Base-by-base conservation (phyloP, 2,797 vertebrate species). In the Enoplosus armatus region DNA sequence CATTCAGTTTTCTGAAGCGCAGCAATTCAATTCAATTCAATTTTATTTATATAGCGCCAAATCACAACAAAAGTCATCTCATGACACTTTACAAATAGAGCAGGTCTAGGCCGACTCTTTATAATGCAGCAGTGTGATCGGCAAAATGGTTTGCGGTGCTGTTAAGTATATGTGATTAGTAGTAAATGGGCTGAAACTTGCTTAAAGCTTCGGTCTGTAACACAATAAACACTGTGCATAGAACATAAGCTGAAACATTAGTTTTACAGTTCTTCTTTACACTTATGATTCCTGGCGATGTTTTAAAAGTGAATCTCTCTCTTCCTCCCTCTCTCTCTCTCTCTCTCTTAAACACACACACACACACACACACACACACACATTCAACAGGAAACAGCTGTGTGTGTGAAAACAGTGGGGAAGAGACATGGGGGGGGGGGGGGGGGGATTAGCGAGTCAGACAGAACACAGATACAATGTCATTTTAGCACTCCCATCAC, bases 301-400 rank as follows among this genome's bases (percentile, higher is more conserved):
- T 66, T 62, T 85, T 59, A 77, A 80, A 86, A 41, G 12, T 53
- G 61, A 85, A 79, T 80, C 83, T 67, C 55, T 58, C 69, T 72
- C 75, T 61, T 66, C 63, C 74, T 70, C 63, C 18, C 61, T 61
- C 39, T 37, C 41, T 71, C 71, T n/a, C 50, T 73, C 56, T 41
- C 39, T 16, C 15, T 39, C 39, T 37, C 12, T 48, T 59, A 29
- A 43, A 85, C 63, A 66, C 64, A 66, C 82, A 84, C 80, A 75
- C 71, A 74, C 69, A 73, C 74, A 70, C n/a, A n/a, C n/a, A 35
- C 33, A 35, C 63, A 63, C 64, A 66, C 82, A 85, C 79, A 75
- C 72, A 75, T 35, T 61, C 66, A 85, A 90, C 92, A 94, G 91
- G 93, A 94, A 94, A 90, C 93, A 94, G 93, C 93, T 94, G 93